Evolutionary conservation across 1,140 invertebrate species (phyloP), one percentile per base, ranked within the genome.

Genomic region (Ostrea denselamellosa): DNA sequence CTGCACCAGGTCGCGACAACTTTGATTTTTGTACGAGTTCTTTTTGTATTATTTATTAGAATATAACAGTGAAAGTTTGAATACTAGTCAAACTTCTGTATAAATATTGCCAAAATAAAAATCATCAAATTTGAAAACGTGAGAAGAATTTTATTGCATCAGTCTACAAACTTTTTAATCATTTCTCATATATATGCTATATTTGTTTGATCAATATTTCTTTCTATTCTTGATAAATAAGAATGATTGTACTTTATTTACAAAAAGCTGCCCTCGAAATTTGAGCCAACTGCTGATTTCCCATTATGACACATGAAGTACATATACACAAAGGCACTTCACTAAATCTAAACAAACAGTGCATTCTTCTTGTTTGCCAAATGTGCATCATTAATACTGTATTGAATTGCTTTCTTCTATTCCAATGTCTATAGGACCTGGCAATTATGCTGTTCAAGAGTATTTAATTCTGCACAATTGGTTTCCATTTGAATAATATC

Each of bases 181-280:
- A 44, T 5, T 44, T 44, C 34, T 44, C 2, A 5, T 44, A 44
- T n/a, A 44, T 44, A 62, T 62, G n/a, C 58, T 19, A 19, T 12
- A 19, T 62, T 7, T 17, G 58, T 62, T 62, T 19, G n/a, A 62
- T 19, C 58, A 62, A 62, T 12, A 17, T 19, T 62, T 17, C 12
- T 12, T 19, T 62, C n/a, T 62, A 62, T 62, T 62, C 58, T 14
- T 19, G 14, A 62, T 44, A 7, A 62, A 19, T 62, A 62, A 44
- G 34, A 44, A 44, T 44, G 34, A 44, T 44, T 44, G 34, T 44
- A 44, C 34, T 62, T 12, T 77, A 77, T 77, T 77, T 77, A 77
- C 68, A 77, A 34, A 12, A 77, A 77, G 68, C 68, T 77, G 68
- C 68, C 68, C 68, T 77, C 68, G 9, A 77, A 12, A 77, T 77